Evolutionary conservation across 2,797 vertebrate species (phyloP).

Genomic region (Xyrichtys novacula): DNA sequence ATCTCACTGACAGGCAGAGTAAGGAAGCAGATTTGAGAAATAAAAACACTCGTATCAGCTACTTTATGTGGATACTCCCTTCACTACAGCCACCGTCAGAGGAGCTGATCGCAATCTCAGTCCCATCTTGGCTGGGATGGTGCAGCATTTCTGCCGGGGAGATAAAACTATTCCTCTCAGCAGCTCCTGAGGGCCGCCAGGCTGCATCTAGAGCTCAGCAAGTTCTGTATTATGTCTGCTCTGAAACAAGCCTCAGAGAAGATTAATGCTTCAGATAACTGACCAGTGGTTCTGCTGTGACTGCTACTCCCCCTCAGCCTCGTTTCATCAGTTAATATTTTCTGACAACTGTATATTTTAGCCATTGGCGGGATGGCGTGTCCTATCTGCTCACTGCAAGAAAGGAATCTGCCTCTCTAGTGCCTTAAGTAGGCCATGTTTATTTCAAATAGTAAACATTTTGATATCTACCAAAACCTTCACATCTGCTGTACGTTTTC

Average conservation of each 20-base stretch:
- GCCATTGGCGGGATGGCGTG: constrained; percentile 81
- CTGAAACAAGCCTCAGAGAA: constrained; percentile 78
- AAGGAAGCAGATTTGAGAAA: constrained; percentile 57
- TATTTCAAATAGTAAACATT: constrained; percentile 88
- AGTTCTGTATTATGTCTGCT: constrained; percentile 85
- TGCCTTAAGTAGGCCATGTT: constrained; percentile 85
- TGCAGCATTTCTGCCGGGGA: constrained; percentile 72
- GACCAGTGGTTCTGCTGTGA: constrained; percentile 80
- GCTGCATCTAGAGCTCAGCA: constrained; percentile 51
- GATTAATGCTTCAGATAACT: constrained; percentile 88
- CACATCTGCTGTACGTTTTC: constrained; percentile 87
- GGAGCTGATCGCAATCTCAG: constrained; percentile 65
- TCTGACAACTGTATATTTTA: constrained; percentile 90
- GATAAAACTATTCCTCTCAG: constrained; percentile 79
- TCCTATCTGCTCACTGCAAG: constrained; percentile 80
- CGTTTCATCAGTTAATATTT: constrained; percentile 87
- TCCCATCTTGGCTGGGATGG: constrained; percentile 73
- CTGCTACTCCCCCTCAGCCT: constrained; percentile 74
- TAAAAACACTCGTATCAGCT: constrained; percentile 74
- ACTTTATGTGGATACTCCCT: constrained; percentile 69
- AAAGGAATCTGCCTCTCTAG: constrained; percentile 82
- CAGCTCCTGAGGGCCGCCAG: constrained; percentile 66
- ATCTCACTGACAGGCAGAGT: constrained; percentile 63
- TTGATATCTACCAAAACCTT: constrained; percentile 87
- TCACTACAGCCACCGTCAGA: constrained; percentile 57